Evolutionary conservation across 2,797 vertebrate genomes (phyloP), one percentile per base, ranked within the genome.

Genomic region (Erethizon dorsatum): DNA sequence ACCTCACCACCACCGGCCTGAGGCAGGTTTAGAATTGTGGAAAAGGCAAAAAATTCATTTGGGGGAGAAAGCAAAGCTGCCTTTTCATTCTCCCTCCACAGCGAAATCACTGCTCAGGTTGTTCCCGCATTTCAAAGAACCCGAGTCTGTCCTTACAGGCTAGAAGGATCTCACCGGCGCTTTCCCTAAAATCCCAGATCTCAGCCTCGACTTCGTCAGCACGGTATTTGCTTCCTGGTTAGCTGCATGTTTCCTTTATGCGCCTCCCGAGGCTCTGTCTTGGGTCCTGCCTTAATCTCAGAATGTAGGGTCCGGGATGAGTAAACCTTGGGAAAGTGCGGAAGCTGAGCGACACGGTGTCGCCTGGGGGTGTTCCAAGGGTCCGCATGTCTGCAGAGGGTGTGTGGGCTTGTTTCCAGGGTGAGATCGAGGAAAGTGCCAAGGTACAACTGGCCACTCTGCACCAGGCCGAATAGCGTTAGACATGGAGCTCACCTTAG

Each of bases 1-100:
- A 0, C 50, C 28, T 11, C 3, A n/a, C 41, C 4, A 2, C 47
- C 8, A 1, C 2, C 31, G n/a, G 75, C 15, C 14, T 17, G 31
- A 78, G 59, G 31, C 5, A 4, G n/a, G 4, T 75, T 89, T 78
- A 41, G 2, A 18, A 37, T 13, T 24, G n/a, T 59, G n/a, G 18
- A 61, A 65, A 88, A 63, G 31, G 24, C 37, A 33, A 26, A 73
- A 93, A 20, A 59, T 3, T 26, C 37, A 31, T 20, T 50, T 73
- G 41, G 57, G 33, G 17, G 15, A 56, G 1, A 1, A 41, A 14
- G 37, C n/a, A 7, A 7, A 90, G 56, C 56, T 57, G 37, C 26
- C 79, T 52, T 18, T 15, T 18, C 22, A 0, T 71, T 56, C 54
- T 57, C 57, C 59, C 56, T 50, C 28, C 59, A 57, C 4, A 75